Conservation (phyloP, 2,113 vertebrate species). For the Raja brachyura region DNA sequence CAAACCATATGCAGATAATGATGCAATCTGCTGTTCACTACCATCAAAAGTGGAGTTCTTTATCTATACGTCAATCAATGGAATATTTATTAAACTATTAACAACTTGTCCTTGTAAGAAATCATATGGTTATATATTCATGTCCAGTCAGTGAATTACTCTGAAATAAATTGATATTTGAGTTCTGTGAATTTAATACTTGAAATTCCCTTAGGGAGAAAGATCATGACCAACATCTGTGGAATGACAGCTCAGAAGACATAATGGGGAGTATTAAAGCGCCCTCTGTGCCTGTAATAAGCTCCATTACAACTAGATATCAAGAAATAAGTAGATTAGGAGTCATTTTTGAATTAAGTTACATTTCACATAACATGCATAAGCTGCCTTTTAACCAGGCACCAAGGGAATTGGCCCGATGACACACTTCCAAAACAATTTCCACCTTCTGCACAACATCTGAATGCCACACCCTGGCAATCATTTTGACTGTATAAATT, state of each 20-base stretch:
- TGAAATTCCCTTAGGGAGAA: slow-evolving; percentile 23
- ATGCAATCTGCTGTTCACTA: background rate
- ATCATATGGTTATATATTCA: slow-evolving; percentile 29
- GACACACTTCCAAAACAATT: slow-evolving; percentile 18
- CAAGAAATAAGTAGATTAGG: slow-evolving; percentile 31
- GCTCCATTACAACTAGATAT: slow-evolving; percentile 21
- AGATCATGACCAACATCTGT: slow-evolving; percentile 26
- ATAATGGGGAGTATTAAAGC: slow-evolving; percentile 22
- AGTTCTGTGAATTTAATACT: slow-evolving; percentile 23
- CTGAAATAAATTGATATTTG: slow-evolving; percentile 30
- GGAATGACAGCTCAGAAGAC: background rate
- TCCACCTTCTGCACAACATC: background rate
- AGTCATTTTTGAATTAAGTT: slow-evolving; percentile 6
- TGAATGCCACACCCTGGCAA: slow-evolving; percentile 16
- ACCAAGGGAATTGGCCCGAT: background rate
- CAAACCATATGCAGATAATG: background rate
- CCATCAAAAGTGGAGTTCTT: background rate
- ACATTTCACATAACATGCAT: slow-evolving; percentile 18
- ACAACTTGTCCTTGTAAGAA: background rate
- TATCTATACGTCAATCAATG: background rate
- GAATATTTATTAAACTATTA: slow-evolving; percentile 13
- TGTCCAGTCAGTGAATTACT: slow-evolving; percentile 3
- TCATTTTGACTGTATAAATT: background rate
- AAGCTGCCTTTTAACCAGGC: slow-evolving; percentile 19
- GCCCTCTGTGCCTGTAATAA: background rate